These are phyloP conservation scores for Notothenia coriiceps DNA, from an alignment of 2,113 vertebrate species.

Conservation along the genomic window DNA sequence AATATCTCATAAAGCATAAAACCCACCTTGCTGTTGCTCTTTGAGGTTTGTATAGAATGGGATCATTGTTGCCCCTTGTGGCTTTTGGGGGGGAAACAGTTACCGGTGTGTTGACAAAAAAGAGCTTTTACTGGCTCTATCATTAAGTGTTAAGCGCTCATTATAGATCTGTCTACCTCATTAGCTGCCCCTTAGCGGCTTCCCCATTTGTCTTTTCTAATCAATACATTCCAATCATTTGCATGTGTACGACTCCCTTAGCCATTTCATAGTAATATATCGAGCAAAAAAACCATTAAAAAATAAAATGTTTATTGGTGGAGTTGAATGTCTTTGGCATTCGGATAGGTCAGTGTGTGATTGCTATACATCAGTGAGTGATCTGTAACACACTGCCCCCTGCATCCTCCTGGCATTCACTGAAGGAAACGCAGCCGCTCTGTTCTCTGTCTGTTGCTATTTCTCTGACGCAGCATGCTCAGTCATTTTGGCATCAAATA, in stretches of 20 bases:
- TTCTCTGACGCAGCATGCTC: slow-evolving; percentile 16
- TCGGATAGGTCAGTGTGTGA: slow-evolving; percentile 56
- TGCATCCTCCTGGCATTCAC: slow-evolving; percentile 33
- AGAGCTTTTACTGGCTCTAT: not conserved
- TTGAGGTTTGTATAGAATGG: not conserved
- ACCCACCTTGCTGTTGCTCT: not conserved
- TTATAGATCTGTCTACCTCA: not conserved
- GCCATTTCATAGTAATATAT: not conserved
- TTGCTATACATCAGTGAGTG: slow-evolving; percentile 39
- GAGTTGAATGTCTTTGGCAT: slow-evolving; percentile 47
- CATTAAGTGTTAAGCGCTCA: not conserved
- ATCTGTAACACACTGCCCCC: slow-evolving; percentile 35
- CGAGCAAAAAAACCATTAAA: not conserved
- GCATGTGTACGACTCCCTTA: not conserved
- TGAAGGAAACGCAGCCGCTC: slow-evolving; percentile 16
- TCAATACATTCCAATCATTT: not conserved
- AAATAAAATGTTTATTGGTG: not conserved
- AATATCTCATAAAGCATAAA: not conserved
- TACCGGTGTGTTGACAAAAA: not conserved
- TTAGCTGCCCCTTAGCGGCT: not conserved
- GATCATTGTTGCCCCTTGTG: not conserved
- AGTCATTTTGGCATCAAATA: slow-evolving; percentile 15
- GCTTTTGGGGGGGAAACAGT: not conserved
- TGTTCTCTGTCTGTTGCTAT: slow-evolving; percentile 7
- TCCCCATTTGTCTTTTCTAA: not conserved